These are phyloP conservation scores for Calliopum simillimum DNA, from an alignment of 2,888 invertebrate genomes.

Conservation along the genomic window DNA sequence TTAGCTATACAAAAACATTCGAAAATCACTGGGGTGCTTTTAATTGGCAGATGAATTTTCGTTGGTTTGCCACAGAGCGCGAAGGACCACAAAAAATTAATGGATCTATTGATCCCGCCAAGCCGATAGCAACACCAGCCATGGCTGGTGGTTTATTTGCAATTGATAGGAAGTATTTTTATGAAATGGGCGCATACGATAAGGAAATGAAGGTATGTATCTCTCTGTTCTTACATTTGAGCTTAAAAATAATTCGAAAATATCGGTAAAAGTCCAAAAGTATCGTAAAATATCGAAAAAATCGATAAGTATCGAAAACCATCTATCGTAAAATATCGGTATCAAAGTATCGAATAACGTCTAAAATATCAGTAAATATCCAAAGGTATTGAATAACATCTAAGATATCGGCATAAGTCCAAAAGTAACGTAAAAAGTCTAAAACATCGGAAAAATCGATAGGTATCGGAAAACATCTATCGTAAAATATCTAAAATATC, in stretches of 20 bases:
- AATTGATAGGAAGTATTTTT: constrained; percentile 87
- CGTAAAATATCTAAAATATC: too few relatives aligned
- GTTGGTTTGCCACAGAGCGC: constrained; percentile 61
- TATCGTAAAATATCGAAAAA: too few relatives aligned
- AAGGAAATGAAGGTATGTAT: constrained; percentile 82
- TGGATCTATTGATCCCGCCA: constrained; percentile 71
- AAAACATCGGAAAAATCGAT: too few relatives aligned
- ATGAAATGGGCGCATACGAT: constrained; percentile 89
- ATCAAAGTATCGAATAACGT: too few relatives aligned
- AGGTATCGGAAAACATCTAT: too few relatives aligned
- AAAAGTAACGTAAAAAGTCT: too few relatives aligned
- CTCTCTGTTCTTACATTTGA: background rate
- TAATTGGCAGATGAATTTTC: constrained; percentile 95
- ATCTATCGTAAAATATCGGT: too few relatives aligned
- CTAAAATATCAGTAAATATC: too few relatives aligned
- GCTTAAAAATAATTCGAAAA: background rate
- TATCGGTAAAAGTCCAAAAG: too few relatives aligned
- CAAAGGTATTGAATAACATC: too few relatives aligned
- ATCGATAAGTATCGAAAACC: too few relatives aligned
- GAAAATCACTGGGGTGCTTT: constrained; percentile 99
- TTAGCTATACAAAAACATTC: constrained; percentile 89
- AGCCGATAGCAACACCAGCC: constrained; percentile 84
- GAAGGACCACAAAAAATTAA: constrained; percentile 58
- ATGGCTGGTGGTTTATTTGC: constrained; percentile 93
- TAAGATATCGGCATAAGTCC: too few relatives aligned